Conservation (phyloP, 2,888 invertebrate genomes). For the Aleiodes alternator region DNA sequence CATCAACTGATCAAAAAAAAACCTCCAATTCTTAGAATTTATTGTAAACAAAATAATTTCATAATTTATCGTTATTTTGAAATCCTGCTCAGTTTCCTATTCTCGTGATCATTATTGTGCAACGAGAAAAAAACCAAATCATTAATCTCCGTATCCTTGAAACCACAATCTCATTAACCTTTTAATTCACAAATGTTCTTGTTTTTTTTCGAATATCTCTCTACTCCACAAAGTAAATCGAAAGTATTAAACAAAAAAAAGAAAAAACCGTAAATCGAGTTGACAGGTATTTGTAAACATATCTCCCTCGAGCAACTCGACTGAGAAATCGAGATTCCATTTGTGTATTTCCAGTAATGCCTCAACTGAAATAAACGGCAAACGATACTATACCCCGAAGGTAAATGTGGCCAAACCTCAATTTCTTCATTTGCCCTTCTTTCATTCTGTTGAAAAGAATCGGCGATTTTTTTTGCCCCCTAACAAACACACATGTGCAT, state of each 20-base stretch:
- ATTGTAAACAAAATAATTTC: too few species aligned
- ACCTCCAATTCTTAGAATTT: too few species aligned
- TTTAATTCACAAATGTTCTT: constrained; percentile 9
- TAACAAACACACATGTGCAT: not conserved
- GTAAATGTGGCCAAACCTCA: constrained; percentile 41
- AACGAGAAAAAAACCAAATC: too few species aligned
- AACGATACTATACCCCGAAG: constrained; percentile 10
- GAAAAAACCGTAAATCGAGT: not conserved
- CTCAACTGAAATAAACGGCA: constrained; percentile 18
- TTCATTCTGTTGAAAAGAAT: constrained; percentile 2
- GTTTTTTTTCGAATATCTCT: constrained; percentile 13
- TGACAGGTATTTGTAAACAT: constrained; percentile 27
- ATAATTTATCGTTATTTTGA: too few species aligned
- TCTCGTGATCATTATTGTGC: too few species aligned
- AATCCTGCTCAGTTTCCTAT: too few species aligned
- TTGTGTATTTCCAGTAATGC: constrained; percentile 50
- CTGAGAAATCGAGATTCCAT: constrained; percentile 51
- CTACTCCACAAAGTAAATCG: constrained; percentile 4
- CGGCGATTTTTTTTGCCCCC: not conserved
- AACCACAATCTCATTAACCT: not conserved
- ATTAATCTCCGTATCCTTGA: too few species aligned
- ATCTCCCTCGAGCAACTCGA: constrained; percentile 4
- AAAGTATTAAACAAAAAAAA: not conserved
- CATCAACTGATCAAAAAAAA: too few species aligned
- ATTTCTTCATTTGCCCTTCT: constrained; percentile 54